These are phyloP conservation scores for Hartigia nigra DNA, from an alignment of 2,888 invertebrate genomes.

Conservation along the genomic window DNA sequence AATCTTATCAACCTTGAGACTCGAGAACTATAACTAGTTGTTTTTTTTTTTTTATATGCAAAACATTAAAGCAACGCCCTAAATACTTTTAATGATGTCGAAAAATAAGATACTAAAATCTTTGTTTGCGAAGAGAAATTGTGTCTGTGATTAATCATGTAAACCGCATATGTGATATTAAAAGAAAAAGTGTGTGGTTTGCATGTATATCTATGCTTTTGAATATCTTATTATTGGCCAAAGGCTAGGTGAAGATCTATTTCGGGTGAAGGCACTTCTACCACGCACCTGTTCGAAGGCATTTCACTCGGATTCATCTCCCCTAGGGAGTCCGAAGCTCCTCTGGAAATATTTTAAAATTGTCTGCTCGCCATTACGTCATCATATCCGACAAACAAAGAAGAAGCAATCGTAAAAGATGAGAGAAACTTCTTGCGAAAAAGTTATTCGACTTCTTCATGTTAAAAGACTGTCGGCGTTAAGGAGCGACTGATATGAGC, in stretches of 20 bases:
- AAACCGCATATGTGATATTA: background rate
- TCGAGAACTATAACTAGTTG: background rate
- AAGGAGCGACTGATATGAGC: background rate
- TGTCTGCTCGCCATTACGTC: background rate
- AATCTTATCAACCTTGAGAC: background rate
- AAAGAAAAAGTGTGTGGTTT: background rate
- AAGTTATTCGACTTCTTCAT: background rate
- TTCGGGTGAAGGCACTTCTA: slow-evolving; percentile 19
- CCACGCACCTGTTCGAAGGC: slow-evolving; percentile 30
- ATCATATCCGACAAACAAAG: background rate
- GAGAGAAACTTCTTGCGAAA: background rate
- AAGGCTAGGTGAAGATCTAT: slow-evolving; percentile 19
- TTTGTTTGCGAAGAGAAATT: background rate
- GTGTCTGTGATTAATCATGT: background rate
- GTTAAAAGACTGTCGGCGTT: background rate
- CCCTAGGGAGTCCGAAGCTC: background rate
- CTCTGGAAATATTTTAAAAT: slow-evolving; percentile 6
- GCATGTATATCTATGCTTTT: background rate
- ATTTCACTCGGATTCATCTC: slow-evolving; percentile 3
- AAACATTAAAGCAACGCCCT: background rate
- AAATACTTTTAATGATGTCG: background rate
- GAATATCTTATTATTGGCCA: background rate
- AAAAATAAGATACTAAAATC: background rate
- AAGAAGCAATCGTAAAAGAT: background rate
- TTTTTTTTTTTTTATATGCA: background rate